Evolutionary conservation across 2,888 invertebrate species (phyloP), one percentile per base, ranked within the genome.

Genomic region (Heteromyza rotundicornis): DNA sequence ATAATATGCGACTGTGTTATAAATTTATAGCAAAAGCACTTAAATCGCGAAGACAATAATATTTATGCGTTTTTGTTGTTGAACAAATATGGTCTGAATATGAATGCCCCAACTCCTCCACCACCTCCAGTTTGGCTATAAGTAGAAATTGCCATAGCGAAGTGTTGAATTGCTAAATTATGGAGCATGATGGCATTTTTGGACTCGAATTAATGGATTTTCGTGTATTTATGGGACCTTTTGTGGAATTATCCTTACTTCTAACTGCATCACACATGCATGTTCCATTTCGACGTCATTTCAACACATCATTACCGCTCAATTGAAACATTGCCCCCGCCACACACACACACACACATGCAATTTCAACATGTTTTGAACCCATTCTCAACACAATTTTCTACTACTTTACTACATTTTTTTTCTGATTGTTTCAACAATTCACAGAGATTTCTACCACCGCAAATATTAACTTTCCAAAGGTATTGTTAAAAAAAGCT

Each of bases 361-460:
- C 12, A 12, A 12, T 12, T 8, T 32, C 7, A 32, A 32, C 32
- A 5, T 50, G 2, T 23, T 20, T 20, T 23, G 22, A 40, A 40
- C 14, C 40, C 14, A 40, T 27, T 54, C 17, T 20, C 32, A 32
- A 35, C 32, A 49, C 35, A 17, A 49, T 54, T 54, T 54, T 54
- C 49, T 54, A 36, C 35, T 20, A 20, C 40, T 35, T n/a, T 10
- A 27, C 5, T 27, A 27, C 40, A 14, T 40, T 14, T n/a, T 47
- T 47, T 2, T 24, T 50, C 52, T 32, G 44, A 56, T 60, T 50
- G 50, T 56, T 51, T 60, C 10, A 23, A 14, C 47, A 50, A 59
- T 44, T 36, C 14, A 22, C 36, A n/a, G 36, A 44, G 17, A 35
- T 52, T 24, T 27, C 17, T 17, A 47, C 12, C 14, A 44, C 22